Evolutionary conservation across 2,113 vertebrate genomes (phyloP), one percentile per base, ranked within the genome.

Genomic region (Ailurus styani): DNA sequence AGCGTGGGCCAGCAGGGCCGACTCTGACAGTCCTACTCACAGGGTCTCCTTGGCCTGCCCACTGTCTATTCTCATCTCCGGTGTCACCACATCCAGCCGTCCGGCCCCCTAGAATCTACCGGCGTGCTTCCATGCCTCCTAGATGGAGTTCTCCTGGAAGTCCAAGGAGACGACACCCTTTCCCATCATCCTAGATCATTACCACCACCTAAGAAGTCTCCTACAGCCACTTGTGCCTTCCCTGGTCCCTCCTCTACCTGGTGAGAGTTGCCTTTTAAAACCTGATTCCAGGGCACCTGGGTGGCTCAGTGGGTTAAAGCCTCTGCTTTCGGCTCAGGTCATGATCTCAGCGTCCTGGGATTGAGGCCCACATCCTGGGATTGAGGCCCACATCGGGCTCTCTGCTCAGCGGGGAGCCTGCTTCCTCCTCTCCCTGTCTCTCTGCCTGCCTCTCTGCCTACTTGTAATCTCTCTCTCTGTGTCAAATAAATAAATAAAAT

Each of bases 11-110:
- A 27, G 20, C 68, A 52, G 83, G 75, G 77, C 15, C 47, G 64
- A 45, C 42, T 15, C 70, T 6, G 14, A 7, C 9, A 20, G 20
- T 2, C 42, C 54, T 5, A 2, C 2, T 15, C 11, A 7, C 0
- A 0, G 8, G 14, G 60, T 8, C 0, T 12, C 47, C 1, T 1
- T 75, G 81, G 57, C 62, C n/a, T 55, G 25, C 34, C 50, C 21
- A 6, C 55, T 78, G 75, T 62, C 89, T 57, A 7, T 37, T 15
- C 29, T 55, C 25, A n/a, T 68, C 70, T 64, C 60, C 54, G 50
- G 68, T 42, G 40, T 94, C 52, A 6, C 4, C 14, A 34, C 23
- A 23, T 2, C 15, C 10, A 12, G 62, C 29, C 52, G 21, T n/a
- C 29, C 34, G 20, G 23, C 4, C 20, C 68, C 75, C 82, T 70